Percentiles rank a stretch among this genome's conserved stretches.
phyloP scores from a whole-genome alignment of 1,140 invertebrate genomes.

The Lasaia peninsularis region DNA sequence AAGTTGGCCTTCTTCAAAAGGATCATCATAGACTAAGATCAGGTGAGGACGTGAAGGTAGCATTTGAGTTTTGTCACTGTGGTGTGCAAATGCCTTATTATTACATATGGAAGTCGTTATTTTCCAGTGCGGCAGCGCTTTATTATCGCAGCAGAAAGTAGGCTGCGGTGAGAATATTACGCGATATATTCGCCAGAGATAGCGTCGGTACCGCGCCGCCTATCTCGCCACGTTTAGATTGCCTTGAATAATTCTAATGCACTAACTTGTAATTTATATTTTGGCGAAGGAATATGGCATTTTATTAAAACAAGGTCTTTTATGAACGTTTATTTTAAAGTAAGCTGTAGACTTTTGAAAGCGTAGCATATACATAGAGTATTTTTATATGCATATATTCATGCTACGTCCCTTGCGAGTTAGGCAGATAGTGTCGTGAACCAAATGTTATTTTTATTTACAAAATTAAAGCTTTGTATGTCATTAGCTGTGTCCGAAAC shows the following conservation, averaged over 20 bases:
- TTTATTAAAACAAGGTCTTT: background rate
- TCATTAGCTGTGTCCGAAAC: too few species aligned
- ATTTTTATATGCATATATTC: too few species aligned
- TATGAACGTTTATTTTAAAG: too few species aligned
- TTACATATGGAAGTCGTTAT: conserved; percentile 30
- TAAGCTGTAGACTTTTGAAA: too few species aligned
- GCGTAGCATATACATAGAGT: too few species aligned
- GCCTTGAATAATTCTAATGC: conserved; percentile 25
- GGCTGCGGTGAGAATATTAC: conserved; percentile 38
- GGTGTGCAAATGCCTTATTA: conserved; percentile 14
- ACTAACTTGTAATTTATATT: conserved; percentile 13
- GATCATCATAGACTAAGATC: too few species aligned
- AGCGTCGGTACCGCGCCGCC: conserved; percentile 29
- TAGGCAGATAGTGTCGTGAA: too few species aligned
- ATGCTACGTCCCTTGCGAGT: too few species aligned
- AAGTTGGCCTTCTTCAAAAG: too few species aligned
- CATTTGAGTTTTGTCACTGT: background rate
- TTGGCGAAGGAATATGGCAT: background rate
- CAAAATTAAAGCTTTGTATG: too few species aligned
- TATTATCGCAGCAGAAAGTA: conserved; percentile 27
- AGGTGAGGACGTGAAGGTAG: too few species aligned
- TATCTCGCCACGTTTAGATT: conserved; percentile 42
- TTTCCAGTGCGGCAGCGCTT: conserved; percentile 25
- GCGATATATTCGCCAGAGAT: conserved; percentile 45
- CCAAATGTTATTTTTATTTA: too few species aligned